Evolutionary conservation across 2,113 vertebrate genomes (phyloP), one percentile per base, ranked within the genome.

Genomic region (Aphelocoma coerulescens): DNA sequence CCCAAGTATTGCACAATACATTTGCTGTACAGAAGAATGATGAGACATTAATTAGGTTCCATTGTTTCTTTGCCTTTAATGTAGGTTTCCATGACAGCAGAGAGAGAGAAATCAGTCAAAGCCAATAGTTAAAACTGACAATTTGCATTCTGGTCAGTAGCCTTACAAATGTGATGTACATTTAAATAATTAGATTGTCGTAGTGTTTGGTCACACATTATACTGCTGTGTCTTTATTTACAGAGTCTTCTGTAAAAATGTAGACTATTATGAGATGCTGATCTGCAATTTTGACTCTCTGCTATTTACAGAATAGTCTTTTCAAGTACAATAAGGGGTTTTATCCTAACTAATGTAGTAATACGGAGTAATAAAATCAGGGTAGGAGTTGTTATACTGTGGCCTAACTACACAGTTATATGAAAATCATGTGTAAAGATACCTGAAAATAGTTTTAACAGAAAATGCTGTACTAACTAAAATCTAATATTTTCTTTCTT

Each of bases 141-240:
- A 46, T 91, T 94, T 86, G 51, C 74, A 82, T 92, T 90, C 79
- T 62, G 46, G n/a, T 88, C 23, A 39, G 71, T 81, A 72, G 63
- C 14, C 44, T 55, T 54, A 54, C 71, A 77, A 85, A 90, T 95
- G 35, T 24, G 22, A 54, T 5, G 74, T 92, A 74, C 30, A 49
- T 94, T 75, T 82, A 69, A 96, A 72, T 76, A 92, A 91, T 61
- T 75, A 84, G 79, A 54, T 94, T 86, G 54, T 80, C 85, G 48
- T 79, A 55, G 24, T 59, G 62, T 72, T 74, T 91, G 84, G 69
- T 73, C 65, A 43, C 24, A 39, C 61, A 39, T 41, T 94, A 41
- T 24, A 75, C 6, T 23, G 22, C 46, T 81, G 16, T 35, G 32
- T 76, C 49, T 84, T 89, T 13, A 46, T 76, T 91, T 41, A 7